phyloP scores from a whole-genome alignment of 2,113 vertebrate genomes.

The Colistium nudipinnis region DNA sequence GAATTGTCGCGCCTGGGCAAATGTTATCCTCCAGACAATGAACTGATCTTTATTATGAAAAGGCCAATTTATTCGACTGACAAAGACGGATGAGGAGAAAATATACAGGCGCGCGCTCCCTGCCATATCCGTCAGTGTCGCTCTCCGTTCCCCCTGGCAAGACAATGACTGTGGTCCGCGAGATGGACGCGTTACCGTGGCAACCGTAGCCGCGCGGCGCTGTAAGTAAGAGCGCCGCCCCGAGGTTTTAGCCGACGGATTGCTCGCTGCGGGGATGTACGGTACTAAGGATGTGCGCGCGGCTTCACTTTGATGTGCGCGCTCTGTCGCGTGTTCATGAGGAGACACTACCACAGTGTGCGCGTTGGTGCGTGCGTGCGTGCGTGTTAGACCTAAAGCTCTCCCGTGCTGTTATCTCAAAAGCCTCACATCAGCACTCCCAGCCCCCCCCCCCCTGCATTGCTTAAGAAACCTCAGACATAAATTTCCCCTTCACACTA shows the following conservation, averaged over 20 bases:
- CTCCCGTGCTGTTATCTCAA: constrained; percentile 33
- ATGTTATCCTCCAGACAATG: constrained; percentile 50
- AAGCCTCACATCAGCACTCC: constrained; percentile 52
- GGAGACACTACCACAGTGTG: constrained; percentile 2
- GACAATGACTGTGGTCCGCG: constrained; percentile 12
- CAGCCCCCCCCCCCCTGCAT: constrained; percentile 23
- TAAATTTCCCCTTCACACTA: background rate
- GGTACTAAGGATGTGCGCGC: background rate
- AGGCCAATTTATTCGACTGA: constrained; percentile 68
- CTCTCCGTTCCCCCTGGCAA: constrained; percentile 12
- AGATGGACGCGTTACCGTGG: constrained; percentile 64
- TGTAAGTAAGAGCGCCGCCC: constrained; percentile 25
- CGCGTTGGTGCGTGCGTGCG: background rate
- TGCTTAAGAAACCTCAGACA: constrained; percentile 25
- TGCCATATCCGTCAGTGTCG: constrained; percentile 5
- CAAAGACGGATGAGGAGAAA: constrained; percentile 58
- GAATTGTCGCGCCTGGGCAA: constrained; percentile 30
- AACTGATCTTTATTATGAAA: constrained; percentile 55
- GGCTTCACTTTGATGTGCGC: background rate
- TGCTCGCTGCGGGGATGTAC: constrained; percentile 9
- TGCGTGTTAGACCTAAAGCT: constrained; percentile 22
- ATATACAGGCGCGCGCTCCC: constrained; percentile 29
- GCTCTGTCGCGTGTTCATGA: background rate
- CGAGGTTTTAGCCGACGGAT: constrained; percentile 27
- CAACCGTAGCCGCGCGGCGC: constrained; percentile 54